Evolutionary conservation across 1,140 invertebrate species (phyloP).

Genomic region (Periplaneta americana): DNA sequence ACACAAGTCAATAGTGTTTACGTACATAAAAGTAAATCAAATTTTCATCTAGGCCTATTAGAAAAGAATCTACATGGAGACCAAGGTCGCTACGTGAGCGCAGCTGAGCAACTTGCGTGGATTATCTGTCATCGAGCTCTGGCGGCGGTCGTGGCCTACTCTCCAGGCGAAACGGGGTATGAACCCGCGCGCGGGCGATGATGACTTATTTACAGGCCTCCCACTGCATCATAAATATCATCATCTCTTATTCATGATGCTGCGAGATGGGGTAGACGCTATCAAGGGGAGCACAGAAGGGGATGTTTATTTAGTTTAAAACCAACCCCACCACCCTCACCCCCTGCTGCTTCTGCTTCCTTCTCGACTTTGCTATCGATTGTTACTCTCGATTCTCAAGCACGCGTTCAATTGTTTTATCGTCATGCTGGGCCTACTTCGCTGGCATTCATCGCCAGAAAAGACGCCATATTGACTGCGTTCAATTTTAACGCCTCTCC

Average conservation of each 20-base stretch:
- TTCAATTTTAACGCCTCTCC: not conserved
- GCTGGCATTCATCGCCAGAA: not conserved
- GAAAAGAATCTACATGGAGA: too few relatives aligned
- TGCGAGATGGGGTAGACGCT: not conserved
- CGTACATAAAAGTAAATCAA: too few relatives aligned
- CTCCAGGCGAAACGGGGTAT: too few relatives aligned
- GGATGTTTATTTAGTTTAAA: not conserved
- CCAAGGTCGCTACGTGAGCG: too few relatives aligned
- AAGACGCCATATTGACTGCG: too few relatives aligned
- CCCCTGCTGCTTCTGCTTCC: not conserved
- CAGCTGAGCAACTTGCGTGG: too few relatives aligned
- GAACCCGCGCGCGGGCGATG: not conserved
- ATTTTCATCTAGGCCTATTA: too few relatives aligned
- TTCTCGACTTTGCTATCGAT: not conserved
- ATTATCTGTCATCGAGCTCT: too few relatives aligned
- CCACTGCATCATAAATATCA: not conserved
- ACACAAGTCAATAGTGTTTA: too few relatives aligned
- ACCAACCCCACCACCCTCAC: not conserved
- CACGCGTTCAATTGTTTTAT: not conserved
- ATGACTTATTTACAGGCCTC: not conserved
- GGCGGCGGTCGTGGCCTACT: too few relatives aligned
- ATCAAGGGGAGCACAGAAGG: not conserved
- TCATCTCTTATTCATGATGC: not conserved
- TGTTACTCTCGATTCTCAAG: not conserved
- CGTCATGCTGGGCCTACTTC: not conserved